Evolutionary conservation across 2,113 vertebrate genomes (phyloP), one percentile per base, ranked within the genome.

Genomic region (Megaceryle torquata): DNA sequence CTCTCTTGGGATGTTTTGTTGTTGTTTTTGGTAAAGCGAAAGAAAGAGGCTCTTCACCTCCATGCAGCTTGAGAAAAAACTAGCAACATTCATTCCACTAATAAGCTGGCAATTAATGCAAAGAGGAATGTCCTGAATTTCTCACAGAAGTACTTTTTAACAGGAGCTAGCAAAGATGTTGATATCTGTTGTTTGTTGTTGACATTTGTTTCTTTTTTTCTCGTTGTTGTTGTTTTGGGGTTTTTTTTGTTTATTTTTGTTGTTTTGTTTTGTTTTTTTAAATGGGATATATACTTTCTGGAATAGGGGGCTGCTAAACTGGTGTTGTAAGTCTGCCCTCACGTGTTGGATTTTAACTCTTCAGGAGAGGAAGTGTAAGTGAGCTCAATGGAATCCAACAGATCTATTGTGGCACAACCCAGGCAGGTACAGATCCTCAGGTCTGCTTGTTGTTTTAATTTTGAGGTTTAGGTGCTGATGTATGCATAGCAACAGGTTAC

Each of bases 1-100:
- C 93, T 96, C 88, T 80, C 88, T 82, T 90, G 96, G 97, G 93
- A 96, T 97, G 95, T 97, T 97, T 97, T 93, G 95, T 92, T 84
- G 93, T 92, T 95, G 92, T 96, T 95, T 97, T 95, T 97, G 92
- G 82, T 95, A 8, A 68, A 48, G n/a, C 44, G 39, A 91, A 93
- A 97, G 93, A 96, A 97, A 96, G 92, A 90, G 11, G 63, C 70
- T 88, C 71, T 94, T 94, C 59, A 57, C 86, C 90, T 78, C 82
- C 6, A 64, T 84, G 91, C 78, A 83, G 88, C 82, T 92, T 74
- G 86, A 92, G 93, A 96, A 89, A 89, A 92, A 95, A 93, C 67
- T 51, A 89, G 86, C 64, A 97, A 96, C 89, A 82, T 53, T 80
- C 84, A 92, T 93, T 95, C 86, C 18, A 21, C 86, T 97, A 96